These are phyloP conservation scores for Cynopterus sphinx DNA, from an alignment of 2,797 vertebrate genomes.

Conservation along the genomic window DNA sequence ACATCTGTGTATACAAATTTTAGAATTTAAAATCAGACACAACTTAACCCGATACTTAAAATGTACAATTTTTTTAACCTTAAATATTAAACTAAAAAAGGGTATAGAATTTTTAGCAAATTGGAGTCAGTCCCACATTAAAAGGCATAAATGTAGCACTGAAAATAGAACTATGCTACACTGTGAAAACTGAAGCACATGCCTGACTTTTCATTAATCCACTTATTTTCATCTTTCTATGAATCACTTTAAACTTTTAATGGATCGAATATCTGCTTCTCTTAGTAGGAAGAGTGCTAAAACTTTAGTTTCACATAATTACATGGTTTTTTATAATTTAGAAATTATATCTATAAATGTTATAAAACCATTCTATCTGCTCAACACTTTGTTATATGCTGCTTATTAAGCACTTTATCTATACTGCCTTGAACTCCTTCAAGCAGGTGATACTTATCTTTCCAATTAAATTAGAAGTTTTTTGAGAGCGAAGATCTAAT, in stretches of 20 bases:
- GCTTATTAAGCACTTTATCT: background rate
- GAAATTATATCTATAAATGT: background rate
- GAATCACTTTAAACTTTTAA: conserved; percentile 14
- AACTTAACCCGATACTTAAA: background rate
- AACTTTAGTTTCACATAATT: conserved; percentile 14
- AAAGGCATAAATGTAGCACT: background rate
- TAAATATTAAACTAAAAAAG: background rate
- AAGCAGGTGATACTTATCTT: background rate
- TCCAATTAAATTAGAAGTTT: background rate
- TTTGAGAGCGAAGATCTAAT: background rate
- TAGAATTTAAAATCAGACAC: background rate
- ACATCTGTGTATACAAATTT: background rate
- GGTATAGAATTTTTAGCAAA: background rate
- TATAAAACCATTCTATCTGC: background rate
- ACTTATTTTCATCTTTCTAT: background rate
- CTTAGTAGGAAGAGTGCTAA: background rate
- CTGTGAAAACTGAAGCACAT: background rate
- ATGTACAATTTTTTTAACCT: background rate
- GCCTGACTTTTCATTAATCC: background rate
- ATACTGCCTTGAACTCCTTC: background rate
- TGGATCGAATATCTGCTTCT: background rate
- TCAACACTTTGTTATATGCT: background rate
- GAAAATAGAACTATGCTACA: background rate
- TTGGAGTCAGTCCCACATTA: background rate
- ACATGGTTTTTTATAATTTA: background rate